A percentile compares a stretch with the other conserved stretches of the same genome.
phyloP scores from a whole-genome alignment of 2,797 vertebrate genomes.

The Sciurus carolinensis region DNA sequence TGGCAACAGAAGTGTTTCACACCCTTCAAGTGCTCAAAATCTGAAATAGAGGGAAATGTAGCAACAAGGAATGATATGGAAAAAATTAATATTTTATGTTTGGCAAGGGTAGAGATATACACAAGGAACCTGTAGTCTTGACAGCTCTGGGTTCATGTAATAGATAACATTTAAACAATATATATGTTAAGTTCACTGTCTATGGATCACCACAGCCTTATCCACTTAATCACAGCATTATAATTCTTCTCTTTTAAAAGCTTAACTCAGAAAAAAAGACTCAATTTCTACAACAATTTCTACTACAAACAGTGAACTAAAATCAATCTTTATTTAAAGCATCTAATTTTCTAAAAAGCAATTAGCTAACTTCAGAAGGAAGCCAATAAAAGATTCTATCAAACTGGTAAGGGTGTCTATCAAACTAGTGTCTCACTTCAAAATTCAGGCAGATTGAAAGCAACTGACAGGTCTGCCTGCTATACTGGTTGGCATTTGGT shows the following conservation, averaged over 20 bases:
- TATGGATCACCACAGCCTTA: background rate
- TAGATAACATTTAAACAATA: background rate
- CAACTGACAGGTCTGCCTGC: background rate
- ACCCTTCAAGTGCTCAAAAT: slow-evolving; percentile 1
- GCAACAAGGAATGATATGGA: background rate
- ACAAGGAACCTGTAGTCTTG: background rate
- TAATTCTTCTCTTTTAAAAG: slow-evolving; percentile 56
- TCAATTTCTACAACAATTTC: slow-evolving; percentile 48
- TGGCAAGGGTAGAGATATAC: background rate
- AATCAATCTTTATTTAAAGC: slow-evolving; percentile 71
- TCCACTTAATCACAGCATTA: background rate
- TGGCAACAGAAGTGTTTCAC: background rate
- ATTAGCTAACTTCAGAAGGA: slow-evolving; percentile 66
- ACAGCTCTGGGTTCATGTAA: background rate
- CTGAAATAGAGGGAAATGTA: background rate
- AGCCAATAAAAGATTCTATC: background rate
- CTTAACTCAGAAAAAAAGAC: slow-evolving; percentile 45
- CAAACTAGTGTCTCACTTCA: slow-evolving; percentile 35
- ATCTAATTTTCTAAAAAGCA: slow-evolving; percentile 37
- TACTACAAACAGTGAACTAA: slow-evolving; percentile 60
- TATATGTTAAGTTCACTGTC: background rate
- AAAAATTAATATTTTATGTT: slow-evolving; percentile 27
- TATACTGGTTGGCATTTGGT: background rate
- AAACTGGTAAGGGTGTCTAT: background rate
- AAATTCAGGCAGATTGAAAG: slow-evolving; percentile 48